A percentile compares a stretch with the other conserved stretches of the same genome.
These are phyloP conservation scores for Piscicola geometra DNA, from an alignment of 2,888 invertebrate genomes.

Conservation along the genomic window DNA sequence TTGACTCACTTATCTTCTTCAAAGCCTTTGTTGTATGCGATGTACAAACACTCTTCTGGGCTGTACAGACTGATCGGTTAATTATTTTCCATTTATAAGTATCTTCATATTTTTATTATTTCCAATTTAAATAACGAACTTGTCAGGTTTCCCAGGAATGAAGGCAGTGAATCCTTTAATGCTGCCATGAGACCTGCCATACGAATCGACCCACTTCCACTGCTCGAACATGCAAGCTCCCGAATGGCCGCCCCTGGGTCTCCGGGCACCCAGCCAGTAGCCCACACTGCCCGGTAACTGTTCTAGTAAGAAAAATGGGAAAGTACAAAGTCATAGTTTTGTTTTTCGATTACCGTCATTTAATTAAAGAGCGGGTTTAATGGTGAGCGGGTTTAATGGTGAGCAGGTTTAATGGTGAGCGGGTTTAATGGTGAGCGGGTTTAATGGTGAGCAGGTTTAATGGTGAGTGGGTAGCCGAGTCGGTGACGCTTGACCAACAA, in stretches of 20 bases:
- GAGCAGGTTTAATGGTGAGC: no score
- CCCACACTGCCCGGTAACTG: constrained; percentile 37
- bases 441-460: no score
- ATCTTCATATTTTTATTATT: neutral
- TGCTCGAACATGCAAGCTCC: constrained; percentile 44
- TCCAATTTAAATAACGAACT: constrained; percentile 37
- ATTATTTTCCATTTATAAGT: neutral
- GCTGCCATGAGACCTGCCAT: constrained; percentile 39
- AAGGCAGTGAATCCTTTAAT: constrained; percentile 44
- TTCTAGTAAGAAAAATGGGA: no score
- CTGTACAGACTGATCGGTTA: constrained; percentile 39
- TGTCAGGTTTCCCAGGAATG: constrained; percentile 44
- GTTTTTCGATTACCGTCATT: no score
- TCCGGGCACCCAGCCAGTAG: constrained; percentile 43
- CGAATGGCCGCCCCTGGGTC: constrained; percentile 41
- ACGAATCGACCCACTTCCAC: constrained; percentile 43
- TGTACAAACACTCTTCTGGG: constrained; percentile 43
- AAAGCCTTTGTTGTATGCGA: constrained; percentile 35
- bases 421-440: no score
- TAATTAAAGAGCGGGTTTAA: no score
- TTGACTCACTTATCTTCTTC: constrained; percentile 34
- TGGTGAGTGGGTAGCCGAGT: no score
- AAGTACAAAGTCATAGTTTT: no score
- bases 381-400: no score
- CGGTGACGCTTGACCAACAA: no score